These are phyloP conservation scores for Enteromius radiatus DNA, from an alignment of 2,797 vertebrate genomes.

Conservation along the genomic window DNA sequence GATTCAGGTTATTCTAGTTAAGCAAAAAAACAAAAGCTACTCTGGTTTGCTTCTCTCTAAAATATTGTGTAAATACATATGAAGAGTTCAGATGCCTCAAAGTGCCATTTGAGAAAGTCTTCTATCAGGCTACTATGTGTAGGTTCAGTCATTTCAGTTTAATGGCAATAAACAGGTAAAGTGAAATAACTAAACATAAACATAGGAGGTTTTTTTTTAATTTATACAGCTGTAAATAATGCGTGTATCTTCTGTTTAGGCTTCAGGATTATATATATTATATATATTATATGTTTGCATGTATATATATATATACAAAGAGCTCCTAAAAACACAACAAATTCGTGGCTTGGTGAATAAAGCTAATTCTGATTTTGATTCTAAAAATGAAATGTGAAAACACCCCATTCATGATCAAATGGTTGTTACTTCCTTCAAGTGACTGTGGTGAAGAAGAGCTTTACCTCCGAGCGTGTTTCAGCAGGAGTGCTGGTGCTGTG, in stretches of 20 bases:
- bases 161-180: no score
- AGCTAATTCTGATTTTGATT: not conserved
- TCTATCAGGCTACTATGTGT: no score
- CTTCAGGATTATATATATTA: not conserved
- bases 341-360: not conserved
- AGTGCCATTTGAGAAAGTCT: no score
- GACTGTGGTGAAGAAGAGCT: not conserved
- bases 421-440: not conserved
- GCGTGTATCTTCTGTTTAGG: not conserved
- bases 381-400: not conserved
- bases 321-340: not conserved
- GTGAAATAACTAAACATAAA: no score
- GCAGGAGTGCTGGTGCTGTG: not conserved
- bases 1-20: not conserved
- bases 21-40: not conserved
- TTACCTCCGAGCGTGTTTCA: conserved; percentile 42
- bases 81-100: no score
- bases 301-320: not conserved
- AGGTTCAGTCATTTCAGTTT: no score
- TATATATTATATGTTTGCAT: not conserved
- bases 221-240: not conserved
- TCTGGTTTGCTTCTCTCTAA: not conserved
- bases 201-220: not conserved
- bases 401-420: not conserved
- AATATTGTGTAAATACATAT: not conserved